These are phyloP conservation scores for Anisognathus igniventris DNA, from an alignment of 2,797 vertebrate genomes.

Conservation along the genomic window DNA sequence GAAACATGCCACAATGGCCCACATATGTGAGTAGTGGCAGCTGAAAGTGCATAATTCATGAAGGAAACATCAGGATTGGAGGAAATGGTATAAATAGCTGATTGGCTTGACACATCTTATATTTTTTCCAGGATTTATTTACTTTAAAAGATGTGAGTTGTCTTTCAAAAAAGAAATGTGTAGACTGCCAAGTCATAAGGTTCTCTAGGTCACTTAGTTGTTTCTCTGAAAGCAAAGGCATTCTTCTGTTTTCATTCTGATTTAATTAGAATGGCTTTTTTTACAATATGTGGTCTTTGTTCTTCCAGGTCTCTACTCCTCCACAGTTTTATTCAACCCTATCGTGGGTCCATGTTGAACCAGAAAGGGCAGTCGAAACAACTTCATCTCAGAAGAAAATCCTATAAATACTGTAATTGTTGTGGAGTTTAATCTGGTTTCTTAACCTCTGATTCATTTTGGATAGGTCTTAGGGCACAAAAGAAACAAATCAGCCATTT, in stretches of 20 bases:
- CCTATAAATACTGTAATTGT: conserved; percentile 53
- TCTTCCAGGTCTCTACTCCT: conserved; percentile 27
- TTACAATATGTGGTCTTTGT: conserved; percentile 60
- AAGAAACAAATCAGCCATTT: conserved; percentile 24
- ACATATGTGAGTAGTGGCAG: conserved; percentile 19
- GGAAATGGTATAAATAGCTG: conserved; percentile 15
- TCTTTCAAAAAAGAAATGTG: conserved; percentile 13
- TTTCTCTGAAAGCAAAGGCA: conserved; percentile 39
- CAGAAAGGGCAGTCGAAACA: conserved; percentile 51
- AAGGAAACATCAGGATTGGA: conserved; percentile 38
- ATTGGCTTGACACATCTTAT: neutral
- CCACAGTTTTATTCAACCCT: conserved; percentile 21
- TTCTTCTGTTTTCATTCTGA: conserved; percentile 46
- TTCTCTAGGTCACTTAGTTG: neutral
- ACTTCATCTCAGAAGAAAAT: conserved; percentile 56
- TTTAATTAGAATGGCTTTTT: conserved; percentile 58
- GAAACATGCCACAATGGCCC: neutral
- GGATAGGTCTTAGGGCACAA: conserved; percentile 23
- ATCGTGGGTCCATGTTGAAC: conserved; percentile 28
- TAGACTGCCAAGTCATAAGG: conserved; percentile 40
- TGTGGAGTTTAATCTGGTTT: conserved; percentile 48
- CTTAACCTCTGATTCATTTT: conserved; percentile 57
- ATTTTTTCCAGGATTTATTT: conserved; percentile 20
- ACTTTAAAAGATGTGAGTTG: conserved; percentile 7
- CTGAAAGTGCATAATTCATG: conserved; percentile 40